These are phyloP conservation scores for Forbesichthys agassizii DNA, from an alignment of 2,113 vertebrate genomes.

Conservation along the genomic window DNA sequence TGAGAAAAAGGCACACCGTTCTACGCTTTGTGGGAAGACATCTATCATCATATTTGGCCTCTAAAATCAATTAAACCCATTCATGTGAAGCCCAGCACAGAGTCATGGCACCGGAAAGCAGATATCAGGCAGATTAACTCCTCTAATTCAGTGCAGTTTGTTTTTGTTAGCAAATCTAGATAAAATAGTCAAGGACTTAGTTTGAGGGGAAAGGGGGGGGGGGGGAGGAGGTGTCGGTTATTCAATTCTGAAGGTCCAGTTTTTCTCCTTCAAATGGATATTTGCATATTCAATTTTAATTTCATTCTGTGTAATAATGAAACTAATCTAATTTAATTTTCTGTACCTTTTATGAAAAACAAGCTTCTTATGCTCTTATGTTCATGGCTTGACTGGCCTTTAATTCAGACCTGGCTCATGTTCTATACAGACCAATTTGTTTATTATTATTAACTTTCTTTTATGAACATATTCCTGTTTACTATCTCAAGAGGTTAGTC, in stretches of 20 bases:
- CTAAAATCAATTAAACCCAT: slow-evolving; percentile 67
- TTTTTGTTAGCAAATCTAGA: slow-evolving; percentile 48
- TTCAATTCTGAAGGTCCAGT: slow-evolving; percentile 84
- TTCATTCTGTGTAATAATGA: slow-evolving; percentile 82
- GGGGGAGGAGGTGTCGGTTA: slow-evolving; percentile 27
- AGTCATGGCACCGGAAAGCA: slow-evolving; percentile 29
- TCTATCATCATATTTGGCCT: slow-evolving; percentile 47
- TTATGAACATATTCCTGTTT: neutral
- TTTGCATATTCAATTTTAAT: slow-evolving; percentile 80
- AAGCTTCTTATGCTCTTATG: slow-evolving; percentile 9
- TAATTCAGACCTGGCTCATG: no score
- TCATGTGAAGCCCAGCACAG: slow-evolving; percentile 50
- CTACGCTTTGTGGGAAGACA: slow-evolving; percentile 33
- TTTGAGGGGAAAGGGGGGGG: slow-evolving; percentile 5
- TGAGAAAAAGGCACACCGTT: slow-evolving; percentile 23
- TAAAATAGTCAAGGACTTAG: slow-evolving; percentile 65
- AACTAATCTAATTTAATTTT: slow-evolving; percentile 70
- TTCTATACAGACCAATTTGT: neutral
- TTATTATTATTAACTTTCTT: neutral
- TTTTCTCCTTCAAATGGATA: slow-evolving; percentile 82
- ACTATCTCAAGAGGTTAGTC: no score
- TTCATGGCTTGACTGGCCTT: no score
- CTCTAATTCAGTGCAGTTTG: slow-evolving; percentile 45
- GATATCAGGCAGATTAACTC: slow-evolving; percentile 40
- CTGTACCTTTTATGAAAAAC: slow-evolving; percentile 26